Base-by-base conservation (phyloP, 2,113 vertebrate genomes). In the Petromus typicus region DNA sequence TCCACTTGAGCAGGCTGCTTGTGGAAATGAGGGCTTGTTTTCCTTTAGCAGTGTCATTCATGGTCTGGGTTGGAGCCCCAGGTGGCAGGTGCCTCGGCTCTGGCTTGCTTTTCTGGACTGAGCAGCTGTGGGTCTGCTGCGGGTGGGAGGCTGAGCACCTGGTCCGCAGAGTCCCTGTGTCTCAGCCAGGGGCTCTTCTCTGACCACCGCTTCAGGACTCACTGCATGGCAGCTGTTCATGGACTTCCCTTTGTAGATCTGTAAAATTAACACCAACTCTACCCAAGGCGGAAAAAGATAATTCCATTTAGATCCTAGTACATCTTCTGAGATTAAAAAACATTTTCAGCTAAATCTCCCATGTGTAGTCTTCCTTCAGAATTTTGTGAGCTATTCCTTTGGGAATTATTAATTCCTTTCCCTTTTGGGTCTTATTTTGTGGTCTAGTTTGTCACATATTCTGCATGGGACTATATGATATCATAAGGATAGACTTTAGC, bases 131-230 rank as follows among this genome's bases (percentile, higher is more conserved):
- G 22, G 1, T n/a, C 22, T 13, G 2, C 81, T 23, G 45, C 17
- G 6, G 43, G 30, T 4, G 5, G 48, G 30, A 81, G 7, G 48
- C 7, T 34, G 22, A 22, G 0, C 7, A 0, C 16, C 34, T 14
- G n/a, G 51, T 48, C 45, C 45, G 23, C 4, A 22, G 13, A n/a
- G 61, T 59, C 2, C 67, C 40, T 25, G 66, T 1, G 23, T 23
- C 57, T 30, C n/a, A 14, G 20, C 34, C 27, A 10, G 51, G 3
- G 8, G 34, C 9, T 90, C 14, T 37, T 66, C 54, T 61, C 56
- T 43, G 37, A 13, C 25, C 3, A 1, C 34, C 37, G 20, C 45
- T 3, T 40, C 30, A 78, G 4, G 37, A 23, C 37, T 81, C 16
- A 25, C 61, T 61, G 0, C 8, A 17, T 59, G 13, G 48, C 14